phyloP scores from a whole-genome alignment of 2,888 invertebrate genomes.

The Osedax fenrisi region DNA sequence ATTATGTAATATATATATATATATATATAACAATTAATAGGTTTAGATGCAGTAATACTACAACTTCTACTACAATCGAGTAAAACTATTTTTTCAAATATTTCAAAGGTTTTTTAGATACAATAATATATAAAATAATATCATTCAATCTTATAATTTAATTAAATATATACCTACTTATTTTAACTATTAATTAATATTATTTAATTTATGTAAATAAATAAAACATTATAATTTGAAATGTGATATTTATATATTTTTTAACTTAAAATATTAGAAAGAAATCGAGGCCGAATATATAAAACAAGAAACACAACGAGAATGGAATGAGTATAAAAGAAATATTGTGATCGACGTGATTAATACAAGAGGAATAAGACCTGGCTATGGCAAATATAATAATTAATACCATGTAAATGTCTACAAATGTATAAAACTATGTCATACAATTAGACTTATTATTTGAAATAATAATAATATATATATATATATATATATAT shows the following conservation, averaged over 20 bases:
- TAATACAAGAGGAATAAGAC: conserved; percentile 45
- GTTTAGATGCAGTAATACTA: conserved; percentile 45
- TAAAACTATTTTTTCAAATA: conserved; percentile 31
- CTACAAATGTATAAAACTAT: too few relatives aligned
- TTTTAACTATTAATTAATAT: neutral
- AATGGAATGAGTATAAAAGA: conserved; percentile 50
- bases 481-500: too few relatives aligned
- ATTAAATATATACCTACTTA: neutral
- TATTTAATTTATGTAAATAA: too few relatives aligned
- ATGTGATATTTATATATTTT: too few relatives aligned
- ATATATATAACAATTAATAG: conserved; percentile 32
- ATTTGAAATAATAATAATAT: too few relatives aligned
- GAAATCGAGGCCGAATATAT: conserved; percentile 48
- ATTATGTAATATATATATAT: conserved; percentile 16
- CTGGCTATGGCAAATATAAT: conserved; percentile 48
- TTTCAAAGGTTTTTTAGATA: neutral
- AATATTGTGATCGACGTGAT: conserved; percentile 45
- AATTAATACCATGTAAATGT: conserved; percentile 33
- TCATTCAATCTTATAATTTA: neutral
- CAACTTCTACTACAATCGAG: conserved; percentile 47
- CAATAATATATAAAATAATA: neutral
- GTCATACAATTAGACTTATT: too few relatives aligned
- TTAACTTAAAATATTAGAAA: neutral
- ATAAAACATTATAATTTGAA: too few relatives aligned
- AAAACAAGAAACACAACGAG: conserved; percentile 46